A percentile compares a stretch with the other conserved stretches of the same genome.
Conservation (phyloP, 1,140 invertebrate species). For the Popillia japonica region DNA sequence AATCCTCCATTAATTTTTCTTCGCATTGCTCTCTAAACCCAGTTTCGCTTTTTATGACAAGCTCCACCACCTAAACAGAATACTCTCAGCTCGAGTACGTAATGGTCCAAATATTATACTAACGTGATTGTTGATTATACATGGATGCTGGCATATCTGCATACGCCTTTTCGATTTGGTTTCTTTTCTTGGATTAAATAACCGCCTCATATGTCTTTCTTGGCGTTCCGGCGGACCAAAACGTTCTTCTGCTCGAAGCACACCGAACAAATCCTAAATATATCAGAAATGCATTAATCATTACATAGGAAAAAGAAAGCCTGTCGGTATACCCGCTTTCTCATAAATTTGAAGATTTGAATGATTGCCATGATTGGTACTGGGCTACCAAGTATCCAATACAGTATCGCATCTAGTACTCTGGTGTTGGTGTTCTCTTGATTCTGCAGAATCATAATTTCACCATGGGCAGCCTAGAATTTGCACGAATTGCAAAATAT, state of each 20-base stretch:
- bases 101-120: not conserved
- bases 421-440: not conserved
- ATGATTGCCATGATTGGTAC: slow-evolving; percentile 34
- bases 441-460: slow-evolving; percentile 8
- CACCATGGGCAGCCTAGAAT: slow-evolving; percentile 3
- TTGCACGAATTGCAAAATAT: not conserved
- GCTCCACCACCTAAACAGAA: not conserved
- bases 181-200: slow-evolving; percentile 42
- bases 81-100: not conserved
- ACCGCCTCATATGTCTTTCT: slow-evolving; percentile 36
- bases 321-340: not conserved
- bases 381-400: not conserved
- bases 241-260: slow-evolving; percentile 38
- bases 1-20: not conserved
- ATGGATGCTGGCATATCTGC: slow-evolving; percentile 35
- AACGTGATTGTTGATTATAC: slow-evolving; percentile 37
- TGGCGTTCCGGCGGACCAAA: slow-evolving; percentile 39
- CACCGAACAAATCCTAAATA: slow-evolving; percentile 40
- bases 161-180: slow-evolving; percentile 23
- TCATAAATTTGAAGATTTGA: slow-evolving; percentile 39
- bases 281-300: not conserved
- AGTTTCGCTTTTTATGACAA: not conserved
- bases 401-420: not conserved
- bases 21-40: not conserved
- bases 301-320: not conserved